Evolutionary conservation across 2,888 invertebrate species (phyloP).

Genomic region (Leptopterna dolabrata): DNA sequence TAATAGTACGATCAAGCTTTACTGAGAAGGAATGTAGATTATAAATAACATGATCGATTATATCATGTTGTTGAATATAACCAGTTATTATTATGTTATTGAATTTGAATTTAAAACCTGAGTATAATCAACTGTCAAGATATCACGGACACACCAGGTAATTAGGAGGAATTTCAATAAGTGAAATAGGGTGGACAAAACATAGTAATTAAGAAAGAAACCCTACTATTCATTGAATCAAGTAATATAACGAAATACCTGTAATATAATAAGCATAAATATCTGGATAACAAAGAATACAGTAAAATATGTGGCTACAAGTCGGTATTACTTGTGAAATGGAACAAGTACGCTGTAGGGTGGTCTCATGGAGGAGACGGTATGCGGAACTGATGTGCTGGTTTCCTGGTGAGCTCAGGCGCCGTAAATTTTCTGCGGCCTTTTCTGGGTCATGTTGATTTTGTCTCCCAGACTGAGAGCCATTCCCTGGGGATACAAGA

Average conservation of each 20-base stretch:
- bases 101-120: too few species aligned
- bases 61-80: too few species aligned
- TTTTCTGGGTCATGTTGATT: slow-evolving; percentile 92
- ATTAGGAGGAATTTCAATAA: too few species aligned
- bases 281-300: neutral
- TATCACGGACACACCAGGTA: too few species aligned
- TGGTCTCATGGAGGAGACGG: neutral
- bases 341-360: neutral
- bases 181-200: too few species aligned
- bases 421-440: slow-evolving; percentile 63
- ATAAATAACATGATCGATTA: too few species aligned
- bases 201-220: neutral
- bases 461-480: slow-evolving; percentile 98
- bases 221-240: neutral
- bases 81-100: too few species aligned
- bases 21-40: too few species aligned
- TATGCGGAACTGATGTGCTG: neutral
- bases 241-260: neutral
- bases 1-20: too few species aligned
- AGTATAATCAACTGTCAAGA: too few species aligned
- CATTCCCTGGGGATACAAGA: slow-evolving; percentile 86
- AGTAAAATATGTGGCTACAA: neutral
- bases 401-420: neutral
- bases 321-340: neutral
- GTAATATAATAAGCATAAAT: neutral